Percentiles rank a stretch among this genome's conserved stretches.
Conservation (phyloP, 1,140 invertebrate species). For the Trichoplusia ni region DNA sequence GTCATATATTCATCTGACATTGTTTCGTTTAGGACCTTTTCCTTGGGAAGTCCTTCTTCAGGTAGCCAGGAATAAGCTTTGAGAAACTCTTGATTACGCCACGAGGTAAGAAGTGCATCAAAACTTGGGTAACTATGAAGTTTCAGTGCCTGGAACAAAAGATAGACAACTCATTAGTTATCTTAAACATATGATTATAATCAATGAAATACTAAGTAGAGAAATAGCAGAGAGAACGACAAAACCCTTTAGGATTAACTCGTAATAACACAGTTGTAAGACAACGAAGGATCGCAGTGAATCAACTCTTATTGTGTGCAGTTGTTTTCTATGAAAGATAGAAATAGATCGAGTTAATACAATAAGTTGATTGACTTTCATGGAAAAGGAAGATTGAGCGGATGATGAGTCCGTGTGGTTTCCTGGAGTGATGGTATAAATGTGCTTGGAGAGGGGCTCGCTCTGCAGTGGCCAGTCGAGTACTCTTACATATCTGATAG, state of each 20-base stretch:
- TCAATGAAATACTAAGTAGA: not conserved
- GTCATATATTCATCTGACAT: constrained; percentile 52
- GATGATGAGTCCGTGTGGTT: constrained; percentile 53
- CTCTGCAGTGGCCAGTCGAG: constrained; percentile 39
- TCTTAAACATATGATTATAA: too few species aligned
- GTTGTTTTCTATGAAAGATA: constrained; percentile 62
- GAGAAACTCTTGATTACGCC: too few species aligned
- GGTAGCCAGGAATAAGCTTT: too few species aligned
- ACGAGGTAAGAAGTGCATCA: constrained; percentile 51
- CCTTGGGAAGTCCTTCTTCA: constrained; percentile 59
- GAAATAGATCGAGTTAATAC: constrained; percentile 61
- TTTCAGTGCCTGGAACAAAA: constrained; percentile 64
- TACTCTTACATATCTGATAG: constrained; percentile 4
- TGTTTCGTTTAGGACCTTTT: constrained; percentile 50
- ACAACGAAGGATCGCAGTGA: constrained; percentile 4
- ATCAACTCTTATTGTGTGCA: constrained; percentile 15
- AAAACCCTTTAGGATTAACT: too few species aligned
- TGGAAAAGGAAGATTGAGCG: constrained; percentile 63
- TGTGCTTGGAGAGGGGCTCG: constrained; percentile 5
- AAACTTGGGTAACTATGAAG: constrained; percentile 60
- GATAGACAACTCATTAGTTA: constrained; percentile 27
- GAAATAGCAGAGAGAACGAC: too few species aligned
- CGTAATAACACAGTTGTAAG: not conserved
- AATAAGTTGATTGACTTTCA: constrained; percentile 70
- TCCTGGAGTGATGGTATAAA: constrained; percentile 43